These are phyloP conservation scores for Sturnira hondurensis DNA, from an alignment of 2,113 vertebrate genomes.

Conservation along the genomic window DNA sequence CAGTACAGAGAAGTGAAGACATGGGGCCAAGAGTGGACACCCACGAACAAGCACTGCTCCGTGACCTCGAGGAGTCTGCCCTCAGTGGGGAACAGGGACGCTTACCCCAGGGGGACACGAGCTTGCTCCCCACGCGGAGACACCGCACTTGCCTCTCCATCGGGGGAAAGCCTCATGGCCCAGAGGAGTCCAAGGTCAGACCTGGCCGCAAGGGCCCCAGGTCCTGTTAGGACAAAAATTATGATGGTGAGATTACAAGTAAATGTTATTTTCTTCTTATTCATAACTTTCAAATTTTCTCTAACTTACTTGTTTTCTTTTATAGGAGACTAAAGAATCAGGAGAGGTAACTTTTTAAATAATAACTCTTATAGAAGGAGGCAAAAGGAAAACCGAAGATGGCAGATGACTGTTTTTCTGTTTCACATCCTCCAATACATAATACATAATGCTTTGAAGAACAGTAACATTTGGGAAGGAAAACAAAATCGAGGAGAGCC, in stretches of 20 bases:
- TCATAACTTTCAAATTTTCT: background rate
- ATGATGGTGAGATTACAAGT: accelerated
- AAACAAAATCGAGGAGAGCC: background rate
- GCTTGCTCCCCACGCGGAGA: accelerated
- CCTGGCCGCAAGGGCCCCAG: background rate
- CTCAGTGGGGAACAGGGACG: background rate
- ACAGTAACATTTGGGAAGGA: no score
- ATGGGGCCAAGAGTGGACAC: no score
- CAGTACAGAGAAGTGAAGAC: accelerated
- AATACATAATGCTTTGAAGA: background rate
- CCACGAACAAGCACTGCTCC: background rate
- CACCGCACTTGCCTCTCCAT: background rate
- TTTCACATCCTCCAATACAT: background rate
- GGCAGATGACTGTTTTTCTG: background rate
- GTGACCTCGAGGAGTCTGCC: background rate
- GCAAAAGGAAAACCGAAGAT: background rate
- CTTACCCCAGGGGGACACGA: background rate
- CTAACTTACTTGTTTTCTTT: background rate
- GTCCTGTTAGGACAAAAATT: accelerated
- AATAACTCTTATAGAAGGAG: background rate
- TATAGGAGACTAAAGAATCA: background rate
- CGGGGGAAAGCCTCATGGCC: background rate
- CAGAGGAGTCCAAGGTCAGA: background rate
- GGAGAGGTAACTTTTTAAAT: no score
- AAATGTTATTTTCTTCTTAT: no score